Evolutionary conservation across 2,113 vertebrate genomes (phyloP).

Genomic region (Tichodroma muraria): DNA sequence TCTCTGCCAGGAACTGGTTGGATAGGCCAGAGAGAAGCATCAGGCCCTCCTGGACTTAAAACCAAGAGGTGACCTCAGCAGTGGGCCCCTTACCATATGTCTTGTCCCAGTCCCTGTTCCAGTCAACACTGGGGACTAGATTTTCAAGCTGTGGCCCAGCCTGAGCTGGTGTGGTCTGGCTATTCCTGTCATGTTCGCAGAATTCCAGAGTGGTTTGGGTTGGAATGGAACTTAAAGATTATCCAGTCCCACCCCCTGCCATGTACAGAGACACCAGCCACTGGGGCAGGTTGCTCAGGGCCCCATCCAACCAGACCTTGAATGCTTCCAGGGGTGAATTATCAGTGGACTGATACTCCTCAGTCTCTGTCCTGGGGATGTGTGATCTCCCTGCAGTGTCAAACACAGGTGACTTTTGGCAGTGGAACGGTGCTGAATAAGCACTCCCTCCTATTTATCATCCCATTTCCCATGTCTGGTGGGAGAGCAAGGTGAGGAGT

Average conservation of each 20-base stretch:
- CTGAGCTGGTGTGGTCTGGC: background rate
- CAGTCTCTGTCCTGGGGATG: background rate
- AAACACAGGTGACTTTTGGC: background rate
- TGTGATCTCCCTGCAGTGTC: background rate
- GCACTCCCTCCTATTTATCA: background rate
- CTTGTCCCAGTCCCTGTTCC: background rate
- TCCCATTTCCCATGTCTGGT: background rate
- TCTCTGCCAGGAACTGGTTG: background rate
- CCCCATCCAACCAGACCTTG: background rate
- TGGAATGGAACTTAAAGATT: background rate
- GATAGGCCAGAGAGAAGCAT: background rate
- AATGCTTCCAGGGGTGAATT: background rate
- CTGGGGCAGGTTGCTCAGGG: background rate
- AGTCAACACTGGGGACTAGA: background rate
- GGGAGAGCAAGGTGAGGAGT: background rate
- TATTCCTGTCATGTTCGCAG: background rate
- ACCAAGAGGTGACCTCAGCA: background rate
- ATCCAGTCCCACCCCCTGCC: background rate
- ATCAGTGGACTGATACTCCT: background rate
- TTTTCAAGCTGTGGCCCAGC: background rate
- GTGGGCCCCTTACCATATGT: accelerated
- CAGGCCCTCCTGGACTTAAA: background rate
- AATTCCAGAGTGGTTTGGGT: background rate
- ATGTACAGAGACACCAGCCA: background rate
- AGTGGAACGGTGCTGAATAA: background rate